Base-by-base conservation (phyloP, 2,888 invertebrate species). In the Spodoptera exigua region DNA sequence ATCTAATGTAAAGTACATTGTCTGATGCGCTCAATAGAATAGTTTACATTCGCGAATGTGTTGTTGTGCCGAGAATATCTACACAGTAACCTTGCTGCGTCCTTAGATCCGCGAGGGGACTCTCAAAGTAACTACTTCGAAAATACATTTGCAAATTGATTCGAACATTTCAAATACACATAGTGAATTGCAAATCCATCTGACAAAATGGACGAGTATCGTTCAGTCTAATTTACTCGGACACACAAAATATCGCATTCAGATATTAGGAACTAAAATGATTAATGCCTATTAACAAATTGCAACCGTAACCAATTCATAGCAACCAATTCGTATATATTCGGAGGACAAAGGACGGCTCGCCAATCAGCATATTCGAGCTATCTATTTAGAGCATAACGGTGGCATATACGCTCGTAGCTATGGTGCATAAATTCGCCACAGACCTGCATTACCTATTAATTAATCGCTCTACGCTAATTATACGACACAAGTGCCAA, bases 381-480 rank as follows among this genome's bases (percentile, higher is more conserved):
- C 66, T 69, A 69, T 74, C 74, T 71, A 64, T 69, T 66, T 59
- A 73, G 62, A 61, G 57, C 69, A 63, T 58, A 62, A 58, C 63
- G 47, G 43, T 47, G 41, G 46, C 37, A 41, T 63, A 70, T 71
- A 78, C 67, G 27, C 27, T 27, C 27, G 71, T 68, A 76, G 68
- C 59, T 74, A 75, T 70, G 61, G 16, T 57, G 70, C 78, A 80
- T 83, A 81, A 84, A 84, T 84, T 85, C 74, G 82, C 80, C 79
- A 83, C 83, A 84, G 81, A 82, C 82, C 76, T 81, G 81, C 80
- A 88, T 88, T 89, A 88, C 86, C 91, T 87, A 91, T 92, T 92
- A 92, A 93, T 93, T 92, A 91, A 92, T 91, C 84, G 91, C 78
- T 88, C 79, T 81, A 87, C 86, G 91, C 91, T 91, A 92, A 92